Base-by-base conservation (phyloP, 2,797 vertebrate species). In the Manis javanica region DNA sequence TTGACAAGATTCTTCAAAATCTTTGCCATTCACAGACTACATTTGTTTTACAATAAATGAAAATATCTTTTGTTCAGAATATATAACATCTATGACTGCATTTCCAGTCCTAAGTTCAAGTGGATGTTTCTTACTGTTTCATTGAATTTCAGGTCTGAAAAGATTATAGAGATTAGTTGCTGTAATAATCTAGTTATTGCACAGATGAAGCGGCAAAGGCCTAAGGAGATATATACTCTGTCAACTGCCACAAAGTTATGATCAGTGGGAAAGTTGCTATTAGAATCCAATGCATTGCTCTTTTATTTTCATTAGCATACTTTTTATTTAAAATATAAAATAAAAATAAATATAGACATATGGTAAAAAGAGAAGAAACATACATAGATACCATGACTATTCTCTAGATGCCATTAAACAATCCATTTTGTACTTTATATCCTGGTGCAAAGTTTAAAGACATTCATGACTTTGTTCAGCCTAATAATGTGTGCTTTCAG, bases 381-480 rank as follows among this genome's bases (percentile, higher is more conserved):
- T 87, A 16, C 29, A 26, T n/a, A 88, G 15, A 49, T 61, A 81
- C 0, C 4, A 79, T 29, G 42, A 93, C 77, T 37, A 13, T 37
- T 8, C 23, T 21, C 11, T 53, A 75, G 53, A 69, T 91, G 24
- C 1, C 51, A 0, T 84, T 96, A 64, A 85, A 81, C 53, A 86
- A 46, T 87, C 15, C 90, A 8, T 53, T 86, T 94, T 96, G 72
- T 75, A 39, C 29, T 93, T 97, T 88, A 90, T 68, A 64, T 66
- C 26, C n/a, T 90, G 3, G 75, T 95, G 10, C 55, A 83, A 98
- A 95, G 69, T 74, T 97, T 92, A 94, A 92, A 72, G 46, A 74
- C 46, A 61, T 94, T 92, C 97, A 91, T 42, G 53, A 87, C 94
- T 87, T 94, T 90, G 78, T 55, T 84, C 61, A 95, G 66, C 90